phyloP scores from a whole-genome alignment of 1,140 invertebrate genomes.

The Mizuhopecten yessoensis region DNA sequence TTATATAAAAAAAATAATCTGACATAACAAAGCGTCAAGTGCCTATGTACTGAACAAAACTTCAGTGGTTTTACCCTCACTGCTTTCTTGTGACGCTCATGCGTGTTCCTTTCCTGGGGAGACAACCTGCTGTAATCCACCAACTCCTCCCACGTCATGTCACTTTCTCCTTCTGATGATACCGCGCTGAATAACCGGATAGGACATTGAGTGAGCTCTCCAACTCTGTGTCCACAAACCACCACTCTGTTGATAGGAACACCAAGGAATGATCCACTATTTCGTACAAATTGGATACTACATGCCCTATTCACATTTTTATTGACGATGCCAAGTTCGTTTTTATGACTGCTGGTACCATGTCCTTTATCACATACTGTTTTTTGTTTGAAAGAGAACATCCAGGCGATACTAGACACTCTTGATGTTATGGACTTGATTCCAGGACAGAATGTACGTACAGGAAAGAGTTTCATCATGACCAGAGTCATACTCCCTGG shows the following conservation, averaged over 20 bases:
- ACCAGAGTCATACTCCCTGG: not conserved
- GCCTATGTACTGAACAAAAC: too few species aligned
- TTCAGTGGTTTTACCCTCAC: slow-evolving; percentile 49
- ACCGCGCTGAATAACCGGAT: not conserved
- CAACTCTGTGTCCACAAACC: not conserved
- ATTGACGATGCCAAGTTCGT: too few species aligned
- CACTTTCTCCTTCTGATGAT: not conserved
- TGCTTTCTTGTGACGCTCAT: slow-evolving; percentile 51
- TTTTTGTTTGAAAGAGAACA: not conserved
- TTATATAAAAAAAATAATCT: too few species aligned
- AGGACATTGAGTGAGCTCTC: not conserved
- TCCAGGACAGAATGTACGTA: not conserved
- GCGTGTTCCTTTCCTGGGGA: slow-evolving; percentile 53
- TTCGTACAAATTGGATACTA: too few species aligned
- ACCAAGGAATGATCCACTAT: not conserved
- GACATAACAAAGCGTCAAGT: too few species aligned
- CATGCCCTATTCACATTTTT: not conserved
- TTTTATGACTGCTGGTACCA: too few species aligned
- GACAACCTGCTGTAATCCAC: slow-evolving; percentile 61
- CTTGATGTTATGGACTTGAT: too few species aligned
- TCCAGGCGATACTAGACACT: not conserved
- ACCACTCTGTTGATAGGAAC: not conserved
- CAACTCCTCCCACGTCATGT: slow-evolving; percentile 49
- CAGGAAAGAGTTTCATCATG: not conserved
- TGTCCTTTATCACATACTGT: not conserved